These are phyloP conservation scores for Heteronetta atricapilla DNA, from an alignment of 2,113 vertebrate species.

Conservation along the genomic window DNA sequence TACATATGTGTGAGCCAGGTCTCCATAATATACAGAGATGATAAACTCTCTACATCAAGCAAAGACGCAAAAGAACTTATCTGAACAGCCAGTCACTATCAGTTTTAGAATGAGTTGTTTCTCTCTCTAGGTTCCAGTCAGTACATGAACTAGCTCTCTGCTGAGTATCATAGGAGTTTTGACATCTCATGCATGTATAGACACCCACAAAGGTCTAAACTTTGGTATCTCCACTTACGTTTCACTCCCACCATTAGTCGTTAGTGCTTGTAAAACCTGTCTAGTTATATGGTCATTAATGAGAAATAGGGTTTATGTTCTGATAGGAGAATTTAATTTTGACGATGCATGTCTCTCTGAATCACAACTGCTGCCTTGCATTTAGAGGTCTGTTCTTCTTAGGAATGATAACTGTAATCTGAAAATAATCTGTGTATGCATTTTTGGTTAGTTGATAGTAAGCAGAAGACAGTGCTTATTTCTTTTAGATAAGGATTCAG, in stretches of 20 bases:
- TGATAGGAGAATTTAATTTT: neutral
- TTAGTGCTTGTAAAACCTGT: neutral
- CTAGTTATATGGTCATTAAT: neutral
- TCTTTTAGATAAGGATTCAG: neutral
- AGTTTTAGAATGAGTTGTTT: neutral
- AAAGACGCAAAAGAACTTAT: neutral
- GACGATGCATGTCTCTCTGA: neutral
- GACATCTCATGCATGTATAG: neutral
- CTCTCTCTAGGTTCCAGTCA: neutral
- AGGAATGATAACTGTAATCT: neutral
- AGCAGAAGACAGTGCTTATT: neutral
- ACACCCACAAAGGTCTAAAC: neutral
- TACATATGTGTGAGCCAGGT: neutral
- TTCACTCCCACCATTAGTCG: neutral
- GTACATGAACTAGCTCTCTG: neutral
- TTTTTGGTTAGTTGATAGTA: neutral
- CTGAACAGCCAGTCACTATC: neutral
- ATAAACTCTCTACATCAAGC: fast-evolving
- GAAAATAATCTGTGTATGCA: fast-evolving
- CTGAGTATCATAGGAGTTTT: neutral
- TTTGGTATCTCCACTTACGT: neutral
- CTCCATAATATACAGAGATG: neutral
- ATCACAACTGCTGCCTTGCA: neutral
- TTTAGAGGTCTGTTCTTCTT: neutral
- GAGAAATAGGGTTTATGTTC: fast-evolving